phyloP scores from a whole-genome alignment of 2,888 invertebrate species.

The Exocentrus adspersus region DNA sequence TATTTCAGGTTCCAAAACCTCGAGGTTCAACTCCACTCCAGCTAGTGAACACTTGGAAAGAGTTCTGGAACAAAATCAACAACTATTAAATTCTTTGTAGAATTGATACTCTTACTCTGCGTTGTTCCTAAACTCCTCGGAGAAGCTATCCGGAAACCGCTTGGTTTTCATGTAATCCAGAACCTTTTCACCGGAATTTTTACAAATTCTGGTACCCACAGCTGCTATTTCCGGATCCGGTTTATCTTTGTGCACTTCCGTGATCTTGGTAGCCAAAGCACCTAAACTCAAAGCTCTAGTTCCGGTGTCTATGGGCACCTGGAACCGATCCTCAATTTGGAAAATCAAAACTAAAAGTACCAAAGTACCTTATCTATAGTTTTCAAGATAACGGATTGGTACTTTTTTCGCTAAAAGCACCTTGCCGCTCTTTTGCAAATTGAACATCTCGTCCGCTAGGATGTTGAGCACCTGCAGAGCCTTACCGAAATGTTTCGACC shows the following conservation, averaged over 20 bases:
- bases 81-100: neutral
- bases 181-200: slow-evolving; percentile 22
- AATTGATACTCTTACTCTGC: slow-evolving; percentile 14
- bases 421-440: neutral
- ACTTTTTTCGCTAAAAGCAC: neutral
- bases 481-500: slow-evolving; percentile 12
- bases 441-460: slow-evolving; percentile 24
- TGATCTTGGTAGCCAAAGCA: slow-evolving; percentile 29
- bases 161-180: slow-evolving; percentile 11
- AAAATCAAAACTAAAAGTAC: too few relatives aligned
- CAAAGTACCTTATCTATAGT: slow-evolving; percentile 14
- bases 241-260: slow-evolving; percentile 11
- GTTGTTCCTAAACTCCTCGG: slow-evolving; percentile 21
- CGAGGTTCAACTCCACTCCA: slow-evolving; percentile 17
- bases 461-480: slow-evolving; percentile 27
- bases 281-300: slow-evolving; percentile 26
- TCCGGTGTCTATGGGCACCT: slow-evolving; percentile 28
- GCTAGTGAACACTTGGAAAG: slow-evolving; percentile 33
- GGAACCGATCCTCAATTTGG: too few relatives aligned
- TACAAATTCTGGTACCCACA: slow-evolving; percentile 34
- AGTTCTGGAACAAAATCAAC: slow-evolving; percentile 4
- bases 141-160: slow-evolving; percentile 22
- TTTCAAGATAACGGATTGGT: neutral
- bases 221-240: slow-evolving; percentile 38
- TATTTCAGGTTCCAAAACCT: slow-evolving; percentile 20